These are phyloP conservation scores for Rhincodon typus DNA, from an alignment of 2,797 vertebrate species.

Conservation along the genomic window DNA sequence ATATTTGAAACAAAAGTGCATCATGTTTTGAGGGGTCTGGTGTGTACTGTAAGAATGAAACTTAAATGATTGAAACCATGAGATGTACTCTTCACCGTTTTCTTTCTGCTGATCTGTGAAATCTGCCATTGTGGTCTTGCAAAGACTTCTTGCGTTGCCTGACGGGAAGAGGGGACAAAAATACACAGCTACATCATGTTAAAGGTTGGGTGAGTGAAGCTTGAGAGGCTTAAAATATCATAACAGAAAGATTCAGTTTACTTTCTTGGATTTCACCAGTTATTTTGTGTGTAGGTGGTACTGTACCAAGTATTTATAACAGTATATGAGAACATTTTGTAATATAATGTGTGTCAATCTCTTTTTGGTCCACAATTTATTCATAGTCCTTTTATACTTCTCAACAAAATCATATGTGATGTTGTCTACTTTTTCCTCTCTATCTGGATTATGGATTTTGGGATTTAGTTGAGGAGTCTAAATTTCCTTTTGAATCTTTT, in stretches of 20 bases:
- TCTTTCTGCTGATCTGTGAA: background rate
- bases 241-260: background rate
- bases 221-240: background rate
- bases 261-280: background rate
- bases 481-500: background rate
- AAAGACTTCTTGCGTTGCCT: background rate
- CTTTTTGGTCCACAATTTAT: background rate
- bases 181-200: background rate
- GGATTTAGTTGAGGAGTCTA: background rate
- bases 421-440: background rate
- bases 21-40: background rate
- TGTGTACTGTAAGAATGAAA: background rate
- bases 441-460: background rate
- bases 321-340: background rate
- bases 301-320: background rate
- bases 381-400: background rate
- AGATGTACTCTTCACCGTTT: background rate
- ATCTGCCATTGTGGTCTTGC: background rate
- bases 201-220: background rate
- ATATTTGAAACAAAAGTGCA: background rate
- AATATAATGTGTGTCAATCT: background rate
- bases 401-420: background rate
- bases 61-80: background rate
- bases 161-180: background rate
- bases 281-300: background rate